These are phyloP conservation scores for Dermatemys mawii DNA, from an alignment of 2,113 vertebrate genomes.

Conservation along the genomic window DNA sequence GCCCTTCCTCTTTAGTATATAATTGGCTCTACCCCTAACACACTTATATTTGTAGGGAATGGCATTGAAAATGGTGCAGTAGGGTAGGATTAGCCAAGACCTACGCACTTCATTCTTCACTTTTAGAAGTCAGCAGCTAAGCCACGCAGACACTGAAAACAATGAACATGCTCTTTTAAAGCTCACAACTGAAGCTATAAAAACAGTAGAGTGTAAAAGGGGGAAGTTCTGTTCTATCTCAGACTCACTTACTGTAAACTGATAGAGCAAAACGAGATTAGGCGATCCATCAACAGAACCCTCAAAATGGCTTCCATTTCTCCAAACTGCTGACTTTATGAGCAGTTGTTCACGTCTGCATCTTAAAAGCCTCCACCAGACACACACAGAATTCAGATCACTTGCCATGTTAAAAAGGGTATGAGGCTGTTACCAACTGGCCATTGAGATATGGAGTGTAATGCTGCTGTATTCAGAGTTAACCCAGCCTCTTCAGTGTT, in stretches of 20 bases:
- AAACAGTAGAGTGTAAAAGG: rapidly evolving
- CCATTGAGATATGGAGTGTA: neutral
- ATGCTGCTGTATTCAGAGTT: neutral
- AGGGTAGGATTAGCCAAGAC: rapidly evolving
- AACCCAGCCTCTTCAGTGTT: rapidly evolving
- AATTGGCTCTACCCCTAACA: neutral
- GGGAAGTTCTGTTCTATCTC: neutral
- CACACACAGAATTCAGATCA: neutral
- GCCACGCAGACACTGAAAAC: neutral
- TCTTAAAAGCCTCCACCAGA: neutral
- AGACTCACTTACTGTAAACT: neutral
- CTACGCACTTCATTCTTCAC: rapidly evolving
- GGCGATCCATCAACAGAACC: constrained; percentile 23
- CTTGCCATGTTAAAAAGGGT: neutral
- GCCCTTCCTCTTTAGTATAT: neutral
- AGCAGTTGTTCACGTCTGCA: constrained; percentile 11
- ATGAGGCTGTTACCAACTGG: neutral
- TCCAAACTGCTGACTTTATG: neutral
- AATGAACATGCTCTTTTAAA: rapidly evolving
- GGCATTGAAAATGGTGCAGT: neutral
- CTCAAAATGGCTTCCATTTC: neutral
- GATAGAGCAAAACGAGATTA: constrained; percentile 23
- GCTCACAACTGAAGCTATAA: neutral
- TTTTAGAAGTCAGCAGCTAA: neutral
- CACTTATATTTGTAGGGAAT: neutral